phyloP scores from a whole-genome alignment of 1,140 invertebrate species.

The Kradibia gibbosae region DNA sequence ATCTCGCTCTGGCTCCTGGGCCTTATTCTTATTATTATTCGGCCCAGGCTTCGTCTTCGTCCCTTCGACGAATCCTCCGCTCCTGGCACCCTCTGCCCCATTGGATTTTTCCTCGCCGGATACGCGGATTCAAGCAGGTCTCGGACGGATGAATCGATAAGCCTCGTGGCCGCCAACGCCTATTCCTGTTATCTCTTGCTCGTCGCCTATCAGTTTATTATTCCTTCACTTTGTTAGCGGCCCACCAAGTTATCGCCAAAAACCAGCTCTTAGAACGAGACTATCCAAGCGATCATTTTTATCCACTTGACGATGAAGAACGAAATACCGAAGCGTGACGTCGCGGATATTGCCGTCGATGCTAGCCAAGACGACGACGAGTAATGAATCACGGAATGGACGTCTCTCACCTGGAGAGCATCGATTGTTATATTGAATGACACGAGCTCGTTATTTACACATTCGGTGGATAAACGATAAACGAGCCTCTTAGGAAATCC shows the following conservation, averaged over 20 bases:
- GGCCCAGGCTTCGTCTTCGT: too few species aligned
- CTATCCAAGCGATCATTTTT: neutral
- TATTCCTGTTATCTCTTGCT: too few species aligned
- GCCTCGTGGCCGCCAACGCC: neutral
- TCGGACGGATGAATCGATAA: neutral
- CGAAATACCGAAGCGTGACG: neutral
- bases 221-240: neutral
- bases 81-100: too few species aligned
- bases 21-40: too few species aligned
- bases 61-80: too few species aligned
- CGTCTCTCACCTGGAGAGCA: neutral
- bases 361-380: neutral
- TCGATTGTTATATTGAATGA: neutral
- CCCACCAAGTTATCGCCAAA: neutral
- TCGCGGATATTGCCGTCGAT: neutral
- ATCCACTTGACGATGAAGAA: constrained; percentile 2
- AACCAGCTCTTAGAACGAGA: neutral
- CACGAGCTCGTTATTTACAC: neutral
- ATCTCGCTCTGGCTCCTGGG: too few species aligned
- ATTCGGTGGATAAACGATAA: neutral
- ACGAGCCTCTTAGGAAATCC: too few species aligned
- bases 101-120: neutral
- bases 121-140: neutral
- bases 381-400: neutral
- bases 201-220: too few species aligned